Evolutionary conservation across 2,888 invertebrate genomes (phyloP), one percentile per base, ranked within the genome.

Genomic region (Flabesymbios commensalis): DNA sequence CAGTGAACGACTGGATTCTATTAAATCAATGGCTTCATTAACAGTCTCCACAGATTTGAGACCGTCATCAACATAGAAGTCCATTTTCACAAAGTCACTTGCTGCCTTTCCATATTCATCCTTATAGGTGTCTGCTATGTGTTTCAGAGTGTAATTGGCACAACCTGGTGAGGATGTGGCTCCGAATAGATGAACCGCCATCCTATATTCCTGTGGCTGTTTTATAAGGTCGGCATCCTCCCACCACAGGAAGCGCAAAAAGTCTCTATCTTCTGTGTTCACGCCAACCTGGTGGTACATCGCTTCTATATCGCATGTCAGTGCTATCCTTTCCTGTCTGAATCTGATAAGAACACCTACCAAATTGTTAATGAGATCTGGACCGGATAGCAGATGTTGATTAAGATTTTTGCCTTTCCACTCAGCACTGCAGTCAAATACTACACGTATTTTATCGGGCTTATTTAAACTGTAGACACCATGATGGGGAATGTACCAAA

Each of bases 401-500:
- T 66, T 66, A 26, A 66, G 48, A 17, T 43, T 42, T 2, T 29
- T 57, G 14, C 63, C 58, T 39, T 53, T 32, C 31, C 32, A 51
- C 47, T 41, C 28, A 10, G 63, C 63, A 33, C 36, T 52, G 29
- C 53, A 60, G 47, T 66, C 61, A 45, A 63, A 61, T n/a, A 65
- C 62, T 1, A 65, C 59, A 31, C 65, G 29, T 1, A 65, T 47
- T 22, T 63, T 59, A 17, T 41, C 52, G 19, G 65, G 63, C 33
- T 66, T 66, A 4, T 42, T 53, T n/a, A 63, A 63, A 22, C 64
- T 53, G 48, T 53, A 63, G 1, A 66, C 59, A 5, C 63, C 63
- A 45, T 60, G 63, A 47, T 63, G 66, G 2, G 63, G 61, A 22
- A 57, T 47, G 49, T 65, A 65, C 63, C 63, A 65, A 22, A 31